Evolutionary conservation across 2,888 invertebrate genomes (phyloP), one percentile per base, ranked within the genome.

Genomic region (Argyresthia goedartella): DNA sequence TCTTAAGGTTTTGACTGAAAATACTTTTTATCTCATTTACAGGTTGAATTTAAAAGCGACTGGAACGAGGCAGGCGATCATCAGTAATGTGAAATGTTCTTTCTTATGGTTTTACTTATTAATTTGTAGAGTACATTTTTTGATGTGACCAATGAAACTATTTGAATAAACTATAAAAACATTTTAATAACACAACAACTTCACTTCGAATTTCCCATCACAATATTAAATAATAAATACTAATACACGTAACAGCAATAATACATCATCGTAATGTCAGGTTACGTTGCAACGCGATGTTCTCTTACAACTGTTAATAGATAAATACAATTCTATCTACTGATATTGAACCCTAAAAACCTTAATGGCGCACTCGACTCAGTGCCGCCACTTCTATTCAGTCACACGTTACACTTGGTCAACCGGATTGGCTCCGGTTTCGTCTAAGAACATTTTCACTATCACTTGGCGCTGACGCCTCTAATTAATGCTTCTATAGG

Each of bases 121-220:
- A 25, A 25, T 25, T 25, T 25, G 25, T 25, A 6, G 2, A 25
- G 25, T 25, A 25, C 3, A 25, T 25, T 25, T 25, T 25, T 25
- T 25, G 2, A 25, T 25, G 25, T 6, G 25, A 25, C 25, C 6
- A 25, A 9, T 6, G n/a, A 39, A 39, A 39, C n/a, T 39, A 39
- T 11, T 11, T n/a, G 39, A 39, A 39, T 39, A 11, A 9, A n/a
- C 67, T 66, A 72, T 72, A 76, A 76, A 64, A 65, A 62, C 13
- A 13, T 66, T 80, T 80, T 76, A 81, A 60, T 81, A 79, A 78
- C 76, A 82, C 71, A 76, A 74, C 72, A 73, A 72, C 66, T 72
- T 66, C 71, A 78, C 79, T 69, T 25, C 68, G 66, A 76, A 74
- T 79, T 76, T 81, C 67, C 75, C 80, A 74, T 78, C 75, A 80